These are phyloP conservation scores for Labeo calbasu DNA, from an alignment of 2,797 vertebrate species.

Conservation along the genomic window DNA sequence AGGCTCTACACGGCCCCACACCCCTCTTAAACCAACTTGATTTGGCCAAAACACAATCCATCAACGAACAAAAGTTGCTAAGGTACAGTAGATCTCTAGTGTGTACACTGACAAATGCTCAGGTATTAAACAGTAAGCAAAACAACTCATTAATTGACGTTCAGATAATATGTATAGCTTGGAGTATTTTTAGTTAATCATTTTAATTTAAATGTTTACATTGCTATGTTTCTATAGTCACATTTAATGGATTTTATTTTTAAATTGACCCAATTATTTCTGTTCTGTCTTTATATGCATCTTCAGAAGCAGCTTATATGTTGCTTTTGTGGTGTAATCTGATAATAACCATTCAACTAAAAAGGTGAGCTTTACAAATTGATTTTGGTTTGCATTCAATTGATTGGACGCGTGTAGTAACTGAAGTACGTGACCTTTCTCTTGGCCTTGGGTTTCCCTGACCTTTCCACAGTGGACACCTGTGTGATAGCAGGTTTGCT, in stretches of 20 bases:
- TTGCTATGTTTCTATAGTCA: background rate
- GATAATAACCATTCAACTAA: background rate
- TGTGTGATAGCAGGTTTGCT: conserved; percentile 38
- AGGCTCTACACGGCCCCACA: conserved; percentile 30
- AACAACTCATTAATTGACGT: background rate
- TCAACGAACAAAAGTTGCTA: background rate
- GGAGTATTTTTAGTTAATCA: background rate
- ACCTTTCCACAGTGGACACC: conserved; percentile 25
- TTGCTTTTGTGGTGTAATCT: conserved; percentile 1
- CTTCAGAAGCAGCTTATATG: background rate
- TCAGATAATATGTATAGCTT: background rate
- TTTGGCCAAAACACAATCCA: conserved; percentile 12
- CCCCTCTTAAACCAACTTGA: conserved; percentile 36
- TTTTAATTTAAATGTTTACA: background rate
- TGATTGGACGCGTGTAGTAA: background rate
- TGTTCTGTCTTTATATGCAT: background rate
- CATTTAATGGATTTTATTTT: no score
- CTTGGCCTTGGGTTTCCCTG: background rate
- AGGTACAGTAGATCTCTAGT: background rate
- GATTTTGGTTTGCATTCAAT: background rate
- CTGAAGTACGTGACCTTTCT: background rate
- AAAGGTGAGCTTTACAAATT: conserved; percentile 10
- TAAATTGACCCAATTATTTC: background rate
- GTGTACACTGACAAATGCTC: background rate
- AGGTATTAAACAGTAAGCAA: background rate